Conservation (phyloP, 2,888 invertebrate species). For the Carterocephalus palaemon region DNA sequence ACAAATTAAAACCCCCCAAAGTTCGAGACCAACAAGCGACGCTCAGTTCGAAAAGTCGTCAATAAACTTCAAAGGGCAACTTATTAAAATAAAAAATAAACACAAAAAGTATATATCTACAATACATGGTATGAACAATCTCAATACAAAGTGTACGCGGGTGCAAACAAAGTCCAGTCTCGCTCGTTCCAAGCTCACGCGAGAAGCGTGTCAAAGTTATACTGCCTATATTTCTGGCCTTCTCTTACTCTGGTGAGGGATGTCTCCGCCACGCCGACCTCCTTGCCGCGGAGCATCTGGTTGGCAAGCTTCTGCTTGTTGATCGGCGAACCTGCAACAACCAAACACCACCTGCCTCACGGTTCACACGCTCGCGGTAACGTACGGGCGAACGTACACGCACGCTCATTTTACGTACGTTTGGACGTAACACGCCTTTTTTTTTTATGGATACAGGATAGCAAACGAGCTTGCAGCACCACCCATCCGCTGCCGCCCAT, state of each 20-base stretch:
- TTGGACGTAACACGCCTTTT: too few species aligned
- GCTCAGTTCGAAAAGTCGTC: too few species aligned
- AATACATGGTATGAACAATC: slow-evolving; percentile 9
- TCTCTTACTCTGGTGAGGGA: slow-evolving; percentile 88
- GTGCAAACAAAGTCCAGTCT: slow-evolving; percentile 35
- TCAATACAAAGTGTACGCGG: slow-evolving; percentile 4
- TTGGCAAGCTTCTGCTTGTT: slow-evolving; percentile 90
- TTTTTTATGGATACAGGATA: too few species aligned
- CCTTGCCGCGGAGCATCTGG: slow-evolving; percentile 83
- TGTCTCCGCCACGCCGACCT: slow-evolving; percentile 86
- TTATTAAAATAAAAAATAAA: slow-evolving; percentile 6
- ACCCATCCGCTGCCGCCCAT: too few species aligned
- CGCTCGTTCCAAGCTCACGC: slow-evolving; percentile 44
- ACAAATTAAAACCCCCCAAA: too few species aligned
- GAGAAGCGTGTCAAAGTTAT: slow-evolving; percentile 59
- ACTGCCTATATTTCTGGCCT: slow-evolving; percentile 51
- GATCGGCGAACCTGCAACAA: slow-evolving; percentile 86
- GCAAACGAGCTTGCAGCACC: too few species aligned
- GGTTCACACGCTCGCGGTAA: slow-evolving; percentile 36
- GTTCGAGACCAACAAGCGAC: too few species aligned
- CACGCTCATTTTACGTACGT: too few species aligned
- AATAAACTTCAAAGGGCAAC: too few species aligned
- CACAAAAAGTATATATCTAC: background rate
- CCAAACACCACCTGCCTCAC: slow-evolving; percentile 54
- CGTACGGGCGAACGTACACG: too few species aligned